Evolutionary conservation across 2,113 vertebrate genomes (phyloP), one percentile per base, ranked within the genome.

Genomic region (Hylia prasina): DNA sequence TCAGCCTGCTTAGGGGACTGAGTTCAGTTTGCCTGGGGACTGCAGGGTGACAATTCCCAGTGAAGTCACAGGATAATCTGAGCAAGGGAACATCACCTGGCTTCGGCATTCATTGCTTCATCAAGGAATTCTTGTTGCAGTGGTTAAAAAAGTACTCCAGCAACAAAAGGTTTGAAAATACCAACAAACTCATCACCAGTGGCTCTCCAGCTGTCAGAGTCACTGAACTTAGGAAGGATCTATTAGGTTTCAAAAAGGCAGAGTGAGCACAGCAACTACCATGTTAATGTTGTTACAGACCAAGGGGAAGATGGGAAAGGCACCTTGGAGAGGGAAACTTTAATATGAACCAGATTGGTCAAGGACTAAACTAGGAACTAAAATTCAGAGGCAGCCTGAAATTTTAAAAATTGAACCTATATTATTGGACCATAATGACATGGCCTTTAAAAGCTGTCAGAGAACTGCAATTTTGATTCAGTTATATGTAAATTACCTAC

Each of bases 51-150:
- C 23, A 48, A 48, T 9, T 20, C 50, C 40, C 60, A 44, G 48
- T 0, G 4, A 30, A 42, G 58, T 7, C 64, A 80, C n/a, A 83
- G 35, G 31, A 66, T 16, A 31, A 86, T 21, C 3, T 21, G 50
- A 68, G 50, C 27, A 48, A 76, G 35, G 25, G 13, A 72, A 31
- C 33, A 6, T 5, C 19, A 37, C 22, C 15, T 7, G 22, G 3
- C 4, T 37, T 39, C 42, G 45, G 13, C 15, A 18, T 8, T 47
- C 27, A 3, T 22, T n/a, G 27, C 4, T n/a, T 82, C 47, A 54
- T 3, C 1, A 0, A 20, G 5, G 3, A 54, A 75, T 56, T 44
- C 53, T 5, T 11, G 1, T 18, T 28, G 18, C 33, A 63, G 56
- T 14, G 18, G 12, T 39, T 63, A 18, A 54, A 85, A 75, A 65